These are phyloP conservation scores for Agrotis ipsilon DNA, from an alignment of 2,888 invertebrate genomes.

Conservation along the genomic window DNA sequence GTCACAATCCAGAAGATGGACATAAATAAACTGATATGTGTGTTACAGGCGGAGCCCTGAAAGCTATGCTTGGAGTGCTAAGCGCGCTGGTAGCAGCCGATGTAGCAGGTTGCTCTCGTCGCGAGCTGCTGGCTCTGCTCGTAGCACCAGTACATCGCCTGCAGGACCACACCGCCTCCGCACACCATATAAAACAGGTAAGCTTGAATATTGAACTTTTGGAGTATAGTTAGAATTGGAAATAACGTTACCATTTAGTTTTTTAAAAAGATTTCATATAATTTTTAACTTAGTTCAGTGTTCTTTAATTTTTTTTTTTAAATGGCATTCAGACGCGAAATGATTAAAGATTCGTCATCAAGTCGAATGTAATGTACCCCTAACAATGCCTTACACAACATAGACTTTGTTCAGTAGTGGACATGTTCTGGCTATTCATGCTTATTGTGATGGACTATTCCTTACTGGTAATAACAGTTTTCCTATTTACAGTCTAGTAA, in stretches of 20 bases:
- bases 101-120: slow-evolving; percentile 95
- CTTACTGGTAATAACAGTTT: neutral
- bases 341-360: too few species aligned
- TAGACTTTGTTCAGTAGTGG: too few species aligned
- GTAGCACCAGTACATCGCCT: slow-evolving; percentile 93
- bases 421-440: too few species aligned
- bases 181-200: slow-evolving; percentile 92
- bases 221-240: neutral
- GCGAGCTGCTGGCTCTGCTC: slow-evolving; percentile 95
- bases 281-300: too few species aligned
- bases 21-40: neutral
- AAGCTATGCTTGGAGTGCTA: slow-evolving; percentile 97
- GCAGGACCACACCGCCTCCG: slow-evolving; percentile 85
- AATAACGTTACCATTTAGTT: too few species aligned
- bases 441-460: too few species aligned
- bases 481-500: neutral
- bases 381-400: too few species aligned
- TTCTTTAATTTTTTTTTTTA: too few species aligned
- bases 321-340: too few species aligned
- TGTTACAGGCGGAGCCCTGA: slow-evolving; percentile 95
- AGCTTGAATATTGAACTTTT: neutral
- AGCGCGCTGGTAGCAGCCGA: slow-evolving; percentile 97
- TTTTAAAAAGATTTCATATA: too few species aligned
- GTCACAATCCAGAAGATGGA: neutral
- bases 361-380: too few species aligned